A percentile compares a stretch with the other conserved stretches of the same genome.
phyloP scores from a whole-genome alignment of 2,797 vertebrate species.

The Pangasius sanitwongsei region DNA sequence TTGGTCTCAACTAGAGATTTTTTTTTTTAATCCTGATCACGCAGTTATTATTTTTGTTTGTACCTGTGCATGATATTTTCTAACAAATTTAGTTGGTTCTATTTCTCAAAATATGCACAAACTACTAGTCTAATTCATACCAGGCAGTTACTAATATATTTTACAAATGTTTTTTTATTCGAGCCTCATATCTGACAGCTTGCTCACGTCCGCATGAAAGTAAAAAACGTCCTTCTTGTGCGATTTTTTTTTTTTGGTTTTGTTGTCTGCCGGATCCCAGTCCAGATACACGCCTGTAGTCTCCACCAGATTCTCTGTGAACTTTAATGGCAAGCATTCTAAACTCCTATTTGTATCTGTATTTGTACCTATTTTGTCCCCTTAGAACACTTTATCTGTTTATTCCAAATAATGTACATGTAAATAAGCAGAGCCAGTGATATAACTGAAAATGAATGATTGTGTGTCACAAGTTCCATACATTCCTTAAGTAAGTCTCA shows the following conservation, averaged over 20 bases:
- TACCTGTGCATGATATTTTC: neutral
- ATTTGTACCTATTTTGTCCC: neutral
- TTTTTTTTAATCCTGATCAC: too few species aligned
- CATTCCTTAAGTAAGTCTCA: neutral
- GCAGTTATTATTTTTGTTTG: too few species aligned
- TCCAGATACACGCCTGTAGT: neutral
- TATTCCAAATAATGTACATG: neutral
- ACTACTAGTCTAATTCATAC: too few species aligned
- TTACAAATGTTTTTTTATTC: too few species aligned
- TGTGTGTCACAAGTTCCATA: neutral
- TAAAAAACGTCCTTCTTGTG: neutral
- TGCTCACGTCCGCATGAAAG: too few species aligned
- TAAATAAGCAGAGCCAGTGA: neutral
- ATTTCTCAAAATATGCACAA: too few species aligned
- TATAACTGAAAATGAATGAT: neutral
- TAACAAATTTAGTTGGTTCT: too few species aligned
- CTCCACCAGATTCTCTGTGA: neutral
- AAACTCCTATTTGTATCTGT: too few species aligned
- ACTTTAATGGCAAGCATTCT: neutral
- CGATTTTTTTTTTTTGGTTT: too few species aligned
- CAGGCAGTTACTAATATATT: too few species aligned
- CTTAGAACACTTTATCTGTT: neutral
- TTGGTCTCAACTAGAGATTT: too few species aligned
- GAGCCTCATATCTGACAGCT: too few species aligned
- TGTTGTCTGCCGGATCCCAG: neutral